These are phyloP conservation scores for Haliclona indistincta DNA, from an alignment of 37 sponge, comb jelly and placozoan genomes.

Conservation along the genomic window DNA sequence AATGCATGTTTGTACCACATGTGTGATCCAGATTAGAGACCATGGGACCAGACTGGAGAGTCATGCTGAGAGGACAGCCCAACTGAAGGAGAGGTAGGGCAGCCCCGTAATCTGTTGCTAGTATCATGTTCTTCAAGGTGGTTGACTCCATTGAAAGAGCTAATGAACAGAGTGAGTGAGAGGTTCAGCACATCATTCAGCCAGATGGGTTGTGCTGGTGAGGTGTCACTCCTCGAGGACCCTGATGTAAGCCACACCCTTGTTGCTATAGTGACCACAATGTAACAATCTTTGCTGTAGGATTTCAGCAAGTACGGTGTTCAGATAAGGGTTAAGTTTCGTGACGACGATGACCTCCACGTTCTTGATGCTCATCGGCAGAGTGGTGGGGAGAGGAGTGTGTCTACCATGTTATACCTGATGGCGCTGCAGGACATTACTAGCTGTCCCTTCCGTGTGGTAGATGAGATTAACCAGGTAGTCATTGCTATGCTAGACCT, in stretches of 20 bases:
- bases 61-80: slow-evolving; percentile 14
- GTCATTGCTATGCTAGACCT: background rate
- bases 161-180: slow-evolving; percentile 61
- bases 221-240: slow-evolving; percentile 73
- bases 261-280: background rate
- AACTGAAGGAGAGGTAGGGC: slow-evolving; percentile 41
- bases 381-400: slow-evolving; percentile 98
- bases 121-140: slow-evolving; percentile 41
- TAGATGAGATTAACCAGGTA: slow-evolving; percentile 94
- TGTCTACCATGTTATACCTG: slow-evolving; percentile 98
- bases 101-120: background rate
- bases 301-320: slow-evolving; percentile 91
- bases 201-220: slow-evolving; percentile 86
- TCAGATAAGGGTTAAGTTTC: slow-evolving; percentile 91
- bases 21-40: slow-evolving; percentile 22
- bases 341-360: slow-evolving; percentile 85
- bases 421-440: slow-evolving; percentile 94
- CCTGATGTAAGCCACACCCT: slow-evolving; percentile 8
- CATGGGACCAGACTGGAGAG: slow-evolving; percentile 7
- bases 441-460: slow-evolving; percentile 91
- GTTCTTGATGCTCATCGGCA: slow-evolving; percentile 85
- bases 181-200: slow-evolving; percentile 81
- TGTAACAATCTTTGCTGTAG: slow-evolving; percentile 1
- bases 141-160: slow-evolving; percentile 76
- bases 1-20: background rate